Evolutionary conservation across 2,888 invertebrate species (phyloP).

Genomic region (Ditylenchus weischeri): DNA sequence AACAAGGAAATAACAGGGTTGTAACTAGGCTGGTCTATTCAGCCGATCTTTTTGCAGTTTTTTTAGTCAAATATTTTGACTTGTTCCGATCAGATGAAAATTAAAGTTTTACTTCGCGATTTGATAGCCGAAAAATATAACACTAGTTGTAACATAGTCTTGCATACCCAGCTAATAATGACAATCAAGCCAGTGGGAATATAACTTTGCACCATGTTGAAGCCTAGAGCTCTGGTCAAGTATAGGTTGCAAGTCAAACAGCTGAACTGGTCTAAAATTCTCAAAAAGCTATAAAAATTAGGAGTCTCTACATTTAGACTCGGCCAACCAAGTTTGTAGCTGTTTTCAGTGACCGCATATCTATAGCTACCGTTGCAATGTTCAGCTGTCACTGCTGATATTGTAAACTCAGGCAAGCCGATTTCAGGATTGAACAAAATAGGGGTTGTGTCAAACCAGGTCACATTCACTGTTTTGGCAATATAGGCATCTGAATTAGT

Average conservation of each 20-base stretch:
- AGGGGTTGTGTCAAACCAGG: slow-evolving; percentile 44
- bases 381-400: slow-evolving; percentile 16
- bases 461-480: slow-evolving; percentile 53
- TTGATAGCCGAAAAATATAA: not conserved
- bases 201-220: slow-evolving; percentile 53
- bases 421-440: slow-evolving; percentile 53
- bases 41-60: too few species aligned
- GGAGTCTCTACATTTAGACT: too few species aligned
- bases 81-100: too few species aligned
- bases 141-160: not conserved
- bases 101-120: too few species aligned
- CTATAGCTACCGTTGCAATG: slow-evolving; percentile 31
- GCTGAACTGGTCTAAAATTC: slow-evolving; percentile 48
- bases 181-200: slow-evolving; percentile 44
- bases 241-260: slow-evolving; percentile 49
- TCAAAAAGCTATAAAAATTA: not conserved
- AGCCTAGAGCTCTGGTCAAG: slow-evolving; percentile 54
- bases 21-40: too few species aligned
- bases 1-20: too few species aligned
- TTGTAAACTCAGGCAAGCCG: slow-evolving; percentile 51
- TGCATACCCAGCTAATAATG: slow-evolving; percentile 30
- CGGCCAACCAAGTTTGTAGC: slow-evolving; percentile 12
- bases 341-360: slow-evolving; percentile 30
- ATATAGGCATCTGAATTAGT: slow-evolving; percentile 52
- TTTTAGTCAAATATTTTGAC: too few species aligned